Evolutionary conservation across 2,888 invertebrate genomes (phyloP).

Genomic region (Drosophila nr. medialis): DNA sequence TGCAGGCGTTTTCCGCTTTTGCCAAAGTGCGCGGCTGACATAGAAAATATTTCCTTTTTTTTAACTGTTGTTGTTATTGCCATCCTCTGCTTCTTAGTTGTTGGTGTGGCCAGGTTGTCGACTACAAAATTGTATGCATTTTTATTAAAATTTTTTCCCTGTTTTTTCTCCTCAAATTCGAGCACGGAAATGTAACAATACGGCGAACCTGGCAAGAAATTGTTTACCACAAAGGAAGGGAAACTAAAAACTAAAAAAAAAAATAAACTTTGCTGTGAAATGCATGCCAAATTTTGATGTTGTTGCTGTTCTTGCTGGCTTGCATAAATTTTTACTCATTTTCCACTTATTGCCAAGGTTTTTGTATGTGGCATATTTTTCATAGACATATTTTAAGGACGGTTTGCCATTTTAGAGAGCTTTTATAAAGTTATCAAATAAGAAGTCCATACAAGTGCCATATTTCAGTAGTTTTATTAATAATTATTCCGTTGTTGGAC

Average conservation of each 20-base stretch:
- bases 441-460: background rate
- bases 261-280: slow-evolving; percentile 28
- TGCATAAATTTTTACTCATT: slow-evolving; percentile 48
- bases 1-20: slow-evolving; percentile 78
- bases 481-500: background rate
- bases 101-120: slow-evolving; percentile 62
- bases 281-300: slow-evolving; percentile 42
- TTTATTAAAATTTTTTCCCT: slow-evolving; percentile 56
- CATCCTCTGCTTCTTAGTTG: slow-evolving; percentile 18
- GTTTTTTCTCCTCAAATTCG: slow-evolving; percentile 43
- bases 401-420: background rate
- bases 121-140: slow-evolving; percentile 74
- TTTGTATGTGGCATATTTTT: slow-evolving; percentile 21
- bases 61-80: slow-evolving; percentile 32
- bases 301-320: slow-evolving; percentile 24
- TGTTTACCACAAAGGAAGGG: slow-evolving; percentile 51
- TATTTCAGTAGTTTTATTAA: background rate
- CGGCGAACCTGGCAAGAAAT: slow-evolving; percentile 47
- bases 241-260: slow-evolving; percentile 15
- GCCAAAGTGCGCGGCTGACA: slow-evolving; percentile 66
- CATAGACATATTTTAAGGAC: slow-evolving; percentile 15
- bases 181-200: slow-evolving; percentile 74
- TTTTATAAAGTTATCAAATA: background rate
- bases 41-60: slow-evolving; percentile 47
- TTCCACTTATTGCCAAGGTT: slow-evolving; percentile 42